These are phyloP conservation scores for Altica lythri DNA, from an alignment of 2,888 invertebrate species.

Conservation along the genomic window DNA sequence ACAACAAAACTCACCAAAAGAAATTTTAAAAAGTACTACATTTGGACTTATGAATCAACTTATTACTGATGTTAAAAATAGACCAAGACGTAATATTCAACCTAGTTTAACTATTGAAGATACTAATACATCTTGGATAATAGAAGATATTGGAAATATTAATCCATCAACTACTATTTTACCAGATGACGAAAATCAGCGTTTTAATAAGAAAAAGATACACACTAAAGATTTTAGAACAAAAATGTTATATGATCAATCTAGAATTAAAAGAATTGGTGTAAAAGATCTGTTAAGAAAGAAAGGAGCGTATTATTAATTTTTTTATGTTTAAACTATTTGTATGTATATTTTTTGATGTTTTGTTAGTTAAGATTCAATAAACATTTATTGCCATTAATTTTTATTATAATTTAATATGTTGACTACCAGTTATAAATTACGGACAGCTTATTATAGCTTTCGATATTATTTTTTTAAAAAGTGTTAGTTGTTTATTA, in stretches of 20 bases:
- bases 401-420: no score
- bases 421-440: no score
- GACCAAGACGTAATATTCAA: constrained; percentile 37
- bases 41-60: constrained; percentile 38
- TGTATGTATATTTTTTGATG: no score
- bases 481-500: no score
- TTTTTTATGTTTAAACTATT: constrained; percentile 15
- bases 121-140: constrained; percentile 30
- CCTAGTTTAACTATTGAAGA: constrained; percentile 26
- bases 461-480: no score
- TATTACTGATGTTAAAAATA: constrained; percentile 40
- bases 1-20: background rate
- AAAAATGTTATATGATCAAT: constrained; percentile 46
- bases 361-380: no score
- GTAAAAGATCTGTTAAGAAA: constrained; percentile 44
- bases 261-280: constrained; percentile 43
- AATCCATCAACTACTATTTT: constrained; percentile 41
- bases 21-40: constrained; percentile 24
- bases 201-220: constrained; percentile 31
- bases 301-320: constrained; percentile 33
- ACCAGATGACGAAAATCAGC: constrained; percentile 29
- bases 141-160: constrained; percentile 20
- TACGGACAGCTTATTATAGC: no score
- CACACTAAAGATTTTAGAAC: constrained; percentile 52
- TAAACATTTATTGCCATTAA: no score